A percentile compares a stretch with the other conserved stretches of the same genome.
Conservation (phyloP, 2,888 invertebrate species). For the Xestia sexstrigata region DNA sequence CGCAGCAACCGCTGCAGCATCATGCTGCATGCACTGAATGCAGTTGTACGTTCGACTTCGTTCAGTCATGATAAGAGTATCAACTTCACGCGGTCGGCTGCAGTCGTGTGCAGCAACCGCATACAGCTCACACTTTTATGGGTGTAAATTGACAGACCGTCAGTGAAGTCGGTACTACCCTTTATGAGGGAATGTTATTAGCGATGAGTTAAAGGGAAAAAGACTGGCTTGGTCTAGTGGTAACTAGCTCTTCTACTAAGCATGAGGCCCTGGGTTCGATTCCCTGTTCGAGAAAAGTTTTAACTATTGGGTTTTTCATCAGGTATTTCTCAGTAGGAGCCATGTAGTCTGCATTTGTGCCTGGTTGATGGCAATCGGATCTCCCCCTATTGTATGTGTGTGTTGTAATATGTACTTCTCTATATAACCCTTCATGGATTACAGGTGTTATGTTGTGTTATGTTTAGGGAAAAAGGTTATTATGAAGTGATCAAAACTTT, state of each 20-base stretch:
- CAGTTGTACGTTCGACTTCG: too few species aligned
- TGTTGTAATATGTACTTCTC: neutral
- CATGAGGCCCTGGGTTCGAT: neutral
- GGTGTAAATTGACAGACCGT: too few species aligned
- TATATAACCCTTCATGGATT: neutral
- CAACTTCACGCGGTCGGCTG: too few species aligned
- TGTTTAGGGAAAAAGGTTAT: slow-evolving; percentile 17
- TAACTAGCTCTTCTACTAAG: neutral
- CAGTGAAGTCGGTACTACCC: neutral
- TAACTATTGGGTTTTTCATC: too few species aligned
- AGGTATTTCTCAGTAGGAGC: neutral
- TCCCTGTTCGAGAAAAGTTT: neutral
- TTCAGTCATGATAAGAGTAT: too few species aligned
- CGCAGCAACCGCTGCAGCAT: too few species aligned
- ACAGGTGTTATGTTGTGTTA: neutral
- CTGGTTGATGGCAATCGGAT: neutral
- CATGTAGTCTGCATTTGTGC: neutral
- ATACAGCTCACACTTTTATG: too few species aligned
- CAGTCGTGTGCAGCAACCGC: too few species aligned
- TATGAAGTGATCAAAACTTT: slow-evolving; percentile 60
- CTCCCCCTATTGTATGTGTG: neutral
- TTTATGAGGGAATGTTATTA: neutral
- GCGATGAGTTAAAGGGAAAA: neutral
- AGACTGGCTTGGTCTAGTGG: neutral
- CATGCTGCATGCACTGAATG: too few species aligned